Percentiles rank a stretch among this genome's conserved stretches.
Conservation (phyloP, 1,140 invertebrate genomes). For the Formica exsecta region DNA sequence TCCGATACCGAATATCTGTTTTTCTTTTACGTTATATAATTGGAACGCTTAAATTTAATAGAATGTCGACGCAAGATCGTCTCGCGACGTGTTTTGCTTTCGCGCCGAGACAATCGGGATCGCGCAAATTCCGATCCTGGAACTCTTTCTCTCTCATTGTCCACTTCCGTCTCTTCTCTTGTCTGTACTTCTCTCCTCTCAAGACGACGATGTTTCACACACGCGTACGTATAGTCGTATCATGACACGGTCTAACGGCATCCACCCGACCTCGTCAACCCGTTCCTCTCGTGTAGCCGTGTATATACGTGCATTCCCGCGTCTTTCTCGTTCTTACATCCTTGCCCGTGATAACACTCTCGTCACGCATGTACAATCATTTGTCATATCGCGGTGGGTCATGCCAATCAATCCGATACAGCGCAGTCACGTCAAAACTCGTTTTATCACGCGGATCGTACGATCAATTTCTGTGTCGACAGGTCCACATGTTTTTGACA, state of each 20-base stretch:
- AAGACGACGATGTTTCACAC: constrained; percentile 57
- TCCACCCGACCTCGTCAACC: constrained; percentile 72
- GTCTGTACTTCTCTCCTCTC: no score
- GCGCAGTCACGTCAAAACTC: constrained; percentile 27
- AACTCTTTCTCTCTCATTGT: constrained; percentile 56
- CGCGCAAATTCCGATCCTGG: constrained; percentile 63
- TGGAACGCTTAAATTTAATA: constrained; percentile 22
- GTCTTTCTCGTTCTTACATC: constrained; percentile 37
- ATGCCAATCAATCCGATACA: constrained; percentile 20
- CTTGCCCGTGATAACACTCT: constrained; percentile 23
- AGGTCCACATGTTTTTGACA: background rate
- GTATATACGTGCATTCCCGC: constrained; percentile 50
- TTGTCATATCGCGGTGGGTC: constrained; percentile 40
- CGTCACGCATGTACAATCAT: constrained; percentile 45
- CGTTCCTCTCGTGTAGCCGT: constrained; percentile 19
- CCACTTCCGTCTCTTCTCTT: background rate
- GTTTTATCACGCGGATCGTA: constrained; percentile 4
- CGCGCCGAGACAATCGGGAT: constrained; percentile 45
- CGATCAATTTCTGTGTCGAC: constrained; percentile 26
- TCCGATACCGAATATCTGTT: background rate
- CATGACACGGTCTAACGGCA: constrained; percentile 73
- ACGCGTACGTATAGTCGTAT: constrained; percentile 39
- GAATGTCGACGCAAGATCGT: constrained; percentile 14
- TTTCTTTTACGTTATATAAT: background rate
- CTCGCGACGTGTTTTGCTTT: constrained; percentile 39